Evolutionary conservation across 2,113 vertebrate species (phyloP).

Genomic region (Phylloscopus trochiloides): DNA sequence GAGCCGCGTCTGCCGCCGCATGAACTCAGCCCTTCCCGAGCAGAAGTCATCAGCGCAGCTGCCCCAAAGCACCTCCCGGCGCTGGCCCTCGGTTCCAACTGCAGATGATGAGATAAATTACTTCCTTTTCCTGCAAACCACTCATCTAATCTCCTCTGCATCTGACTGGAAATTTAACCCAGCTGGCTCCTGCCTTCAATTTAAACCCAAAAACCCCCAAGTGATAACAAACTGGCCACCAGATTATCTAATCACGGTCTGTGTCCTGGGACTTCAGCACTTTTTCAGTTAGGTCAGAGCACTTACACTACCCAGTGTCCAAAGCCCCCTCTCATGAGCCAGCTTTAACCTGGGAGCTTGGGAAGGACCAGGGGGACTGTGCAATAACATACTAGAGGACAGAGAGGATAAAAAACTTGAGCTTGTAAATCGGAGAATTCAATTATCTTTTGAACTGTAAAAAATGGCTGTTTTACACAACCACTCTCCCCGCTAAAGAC

Average conservation of each 20-base stretch:
- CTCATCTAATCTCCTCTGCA: conserved; percentile 1
- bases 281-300: background rate
- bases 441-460: conserved; percentile 12
- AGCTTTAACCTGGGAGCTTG: background rate
- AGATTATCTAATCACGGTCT: background rate
- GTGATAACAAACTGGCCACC: background rate
- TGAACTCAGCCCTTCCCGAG: background rate
- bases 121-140: background rate
- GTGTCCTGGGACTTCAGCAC: background rate
- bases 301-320: background rate
- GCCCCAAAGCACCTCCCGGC: background rate
- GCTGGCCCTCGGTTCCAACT: background rate
- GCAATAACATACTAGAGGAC: background rate
- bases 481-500: background rate
- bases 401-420: background rate
- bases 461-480: background rate
- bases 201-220: background rate
- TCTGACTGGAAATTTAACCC: conserved; percentile 1
- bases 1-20: background rate
- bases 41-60: background rate
- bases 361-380: background rate
- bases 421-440: background rate
- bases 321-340: background rate
- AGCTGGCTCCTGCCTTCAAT: background rate
- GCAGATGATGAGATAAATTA: background rate